A percentile compares a stretch with the other conserved stretches of the same genome.
Evolutionary conservation across 2,888 invertebrate genomes (phyloP).

Genomic region (Melanostoma mellinum): DNA sequence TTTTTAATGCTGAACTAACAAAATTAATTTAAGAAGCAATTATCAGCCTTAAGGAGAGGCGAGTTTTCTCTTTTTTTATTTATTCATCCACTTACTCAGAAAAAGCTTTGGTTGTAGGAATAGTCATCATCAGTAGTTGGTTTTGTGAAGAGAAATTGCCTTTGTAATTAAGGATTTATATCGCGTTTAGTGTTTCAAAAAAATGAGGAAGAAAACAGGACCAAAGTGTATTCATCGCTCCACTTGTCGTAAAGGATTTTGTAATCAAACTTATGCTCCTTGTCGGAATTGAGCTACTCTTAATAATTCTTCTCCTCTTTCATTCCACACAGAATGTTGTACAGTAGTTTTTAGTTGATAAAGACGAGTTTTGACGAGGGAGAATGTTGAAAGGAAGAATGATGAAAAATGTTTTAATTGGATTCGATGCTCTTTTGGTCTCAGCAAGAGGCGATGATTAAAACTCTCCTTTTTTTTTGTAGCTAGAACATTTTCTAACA

Average conservation of each 20-base stretch:
- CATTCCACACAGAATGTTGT: too few relatives aligned
- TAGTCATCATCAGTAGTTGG: neutral
- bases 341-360: conserved; percentile 1
- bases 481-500: too few relatives aligned
- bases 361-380: conserved; percentile 9
- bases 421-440: conserved; percentile 51
- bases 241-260: conserved; percentile 24
- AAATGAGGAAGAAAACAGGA: conserved; percentile 4
- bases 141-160: conserved; percentile 13
- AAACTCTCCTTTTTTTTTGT: conserved; percentile 16
- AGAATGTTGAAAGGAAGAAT: conserved; percentile 4
- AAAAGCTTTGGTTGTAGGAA: neutral
- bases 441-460: conserved; percentile 26
- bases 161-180: conserved; percentile 57
- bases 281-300: neutral
- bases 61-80: conserved; percentile 4
- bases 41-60: conserved; percentile 45
- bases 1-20: conserved; percentile 57
- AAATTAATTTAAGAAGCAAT: conserved; percentile 71
- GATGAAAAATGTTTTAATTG: conserved; percentile 40
- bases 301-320: too few relatives aligned
- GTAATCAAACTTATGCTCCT: conserved; percentile 46
- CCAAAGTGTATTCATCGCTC: neutral
- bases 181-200: conserved; percentile 28
- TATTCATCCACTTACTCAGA: neutral